phyloP scores from a whole-genome alignment of 1,140 invertebrate species.

The Zaprionus davidi region DNA sequence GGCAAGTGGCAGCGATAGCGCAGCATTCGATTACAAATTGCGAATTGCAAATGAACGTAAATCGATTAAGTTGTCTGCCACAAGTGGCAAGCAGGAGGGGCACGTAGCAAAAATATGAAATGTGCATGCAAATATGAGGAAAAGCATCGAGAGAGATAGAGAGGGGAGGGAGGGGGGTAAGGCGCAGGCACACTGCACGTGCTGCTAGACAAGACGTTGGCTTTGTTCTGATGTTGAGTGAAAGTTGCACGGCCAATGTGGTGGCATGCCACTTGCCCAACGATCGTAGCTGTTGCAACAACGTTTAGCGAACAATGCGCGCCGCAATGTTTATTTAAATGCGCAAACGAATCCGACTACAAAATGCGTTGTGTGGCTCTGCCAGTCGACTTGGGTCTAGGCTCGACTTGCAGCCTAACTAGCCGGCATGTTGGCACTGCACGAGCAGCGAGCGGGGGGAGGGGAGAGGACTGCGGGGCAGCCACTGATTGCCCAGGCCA shows the following conservation, averaged over 20 bases:
- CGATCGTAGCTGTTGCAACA: background rate
- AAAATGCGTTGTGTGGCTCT: conserved; percentile 64
- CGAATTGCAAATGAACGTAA: conserved; percentile 72
- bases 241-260: conserved; percentile 51
- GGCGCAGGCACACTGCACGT: conserved; percentile 53
- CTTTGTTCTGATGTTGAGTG: conserved; percentile 68
- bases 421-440: conserved; percentile 63
- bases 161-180: background rate
- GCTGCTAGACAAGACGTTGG: conserved; percentile 66
- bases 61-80: conserved; percentile 76
- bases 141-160: background rate
- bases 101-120: conserved; percentile 66
- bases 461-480: conserved; percentile 11
- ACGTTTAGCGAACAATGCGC: conserved; percentile 67
- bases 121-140: conserved; percentile 74
- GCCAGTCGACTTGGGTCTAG: conserved; percentile 8
- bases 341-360: conserved; percentile 62
- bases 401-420: conserved; percentile 62
- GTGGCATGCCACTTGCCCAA: conserved; percentile 38
- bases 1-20: conserved; percentile 13
- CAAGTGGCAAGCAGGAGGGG: conserved; percentile 10
- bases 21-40: conserved; percentile 75
- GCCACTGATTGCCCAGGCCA: conserved; percentile 76
- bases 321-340: conserved; percentile 78
- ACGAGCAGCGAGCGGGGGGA: background rate